These are phyloP conservation scores for Conchocele bisecta DNA, from an alignment of 2,888 invertebrate genomes.

Conservation along the genomic window DNA sequence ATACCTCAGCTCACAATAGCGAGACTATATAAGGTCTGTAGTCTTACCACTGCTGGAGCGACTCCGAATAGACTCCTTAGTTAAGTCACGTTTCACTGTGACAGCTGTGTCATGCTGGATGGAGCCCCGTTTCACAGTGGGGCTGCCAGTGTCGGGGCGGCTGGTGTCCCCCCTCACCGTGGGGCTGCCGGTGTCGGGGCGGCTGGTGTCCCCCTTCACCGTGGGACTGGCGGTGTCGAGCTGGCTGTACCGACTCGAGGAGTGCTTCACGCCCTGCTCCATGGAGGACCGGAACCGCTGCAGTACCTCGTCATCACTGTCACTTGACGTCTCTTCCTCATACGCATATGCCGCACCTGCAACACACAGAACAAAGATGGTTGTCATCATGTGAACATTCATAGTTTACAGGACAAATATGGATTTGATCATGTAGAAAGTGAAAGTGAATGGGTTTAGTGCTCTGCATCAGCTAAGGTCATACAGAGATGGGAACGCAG, in stretches of 20 bases:
- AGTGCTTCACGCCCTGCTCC: conserved; percentile 55
- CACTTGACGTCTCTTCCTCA: conserved; percentile 88
- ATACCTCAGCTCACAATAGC: no score
- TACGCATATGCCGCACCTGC: conserved; percentile 85
- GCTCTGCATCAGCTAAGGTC: no score
- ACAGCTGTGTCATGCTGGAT: no score
- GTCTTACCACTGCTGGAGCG: no score
- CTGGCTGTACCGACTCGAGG: conserved; percentile 55
- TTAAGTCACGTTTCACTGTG: no score
- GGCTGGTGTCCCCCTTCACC: not conserved
- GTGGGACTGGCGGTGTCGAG: conserved; percentile 21
- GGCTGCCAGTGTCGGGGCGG: no score
- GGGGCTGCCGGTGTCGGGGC: not conserved
- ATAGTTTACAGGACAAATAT: not conserved
- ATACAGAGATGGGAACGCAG: no score
- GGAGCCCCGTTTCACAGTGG: not conserved
- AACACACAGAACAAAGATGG: conserved; percentile 16
- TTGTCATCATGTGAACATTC: not conserved
- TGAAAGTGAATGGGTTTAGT: no score
- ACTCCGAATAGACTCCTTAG: no score
- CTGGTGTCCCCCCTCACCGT: not conserved
- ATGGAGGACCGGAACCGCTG: conserved; percentile 84
- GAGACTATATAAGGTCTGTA: no score
- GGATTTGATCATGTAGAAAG: no score
- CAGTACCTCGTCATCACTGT: conserved; percentile 89